Evolutionary conservation across 1,140 invertebrate species (phyloP), one percentile per base, ranked within the genome.

Genomic region (Rhyzopertha dominica): DNA sequence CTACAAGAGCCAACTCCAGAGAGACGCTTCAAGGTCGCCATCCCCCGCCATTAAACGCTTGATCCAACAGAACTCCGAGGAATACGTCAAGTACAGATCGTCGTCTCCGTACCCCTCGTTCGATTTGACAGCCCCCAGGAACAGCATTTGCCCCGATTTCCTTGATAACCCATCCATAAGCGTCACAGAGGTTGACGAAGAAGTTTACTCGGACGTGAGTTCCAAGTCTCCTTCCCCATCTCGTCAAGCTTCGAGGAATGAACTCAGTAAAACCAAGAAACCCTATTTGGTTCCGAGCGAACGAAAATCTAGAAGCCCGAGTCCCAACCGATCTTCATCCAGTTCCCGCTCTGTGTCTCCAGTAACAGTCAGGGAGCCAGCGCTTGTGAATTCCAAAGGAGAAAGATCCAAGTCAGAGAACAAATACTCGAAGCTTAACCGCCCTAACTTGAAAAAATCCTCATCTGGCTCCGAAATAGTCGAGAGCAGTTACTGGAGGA

Each of bases 31-130:
- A 14, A 30, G 32, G 30, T 37, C 43, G 13, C 32, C 22, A 28
- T 44, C 43, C 9, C 43, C 43, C 4, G 24, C 29, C 9, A 32
- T 35, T 10, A 24, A 20, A 20, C 28, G 32, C 25, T 32, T 37
- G 17, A 23, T 13, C 22, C 30, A 43, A 23, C 28, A 43, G 12
- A n/a, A n/a, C n/a, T n/a, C n/a, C n/a, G n/a, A n/a, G n/a, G 9
- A 34, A 14, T 34, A 46, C 9, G 14, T 13, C 9, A 48, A 39
- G 13, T 23, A 43, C 37, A 43, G 53, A 30, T 53, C 50, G 25
- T 49, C 54, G 24, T 61, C 56, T 7, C 60, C 60, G 1, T 59
- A 56, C 39, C 56, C 60, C 9, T 51, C 39, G 13, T 49, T 59
- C 16, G 51, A 59, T 17, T 25, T 49, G n/a, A 49, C 51, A 13